These are phyloP conservation scores for Hystrix brachyura DNA, from an alignment of 2,113 vertebrate genomes.

Conservation along the genomic window DNA sequence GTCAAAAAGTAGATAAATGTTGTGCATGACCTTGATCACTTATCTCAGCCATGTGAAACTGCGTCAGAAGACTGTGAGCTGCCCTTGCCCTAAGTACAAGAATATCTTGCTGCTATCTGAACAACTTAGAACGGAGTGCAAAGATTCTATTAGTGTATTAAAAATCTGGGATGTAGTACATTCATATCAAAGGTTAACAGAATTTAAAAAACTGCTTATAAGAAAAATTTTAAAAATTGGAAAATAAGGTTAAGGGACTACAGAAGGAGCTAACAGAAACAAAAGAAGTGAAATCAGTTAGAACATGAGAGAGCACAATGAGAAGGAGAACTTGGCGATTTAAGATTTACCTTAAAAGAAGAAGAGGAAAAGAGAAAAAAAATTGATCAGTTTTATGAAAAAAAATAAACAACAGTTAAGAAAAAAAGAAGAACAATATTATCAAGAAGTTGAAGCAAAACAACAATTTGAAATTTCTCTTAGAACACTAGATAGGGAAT, in stretches of 20 bases:
- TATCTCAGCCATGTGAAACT: conserved; percentile 93
- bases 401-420: conserved; percentile 91
- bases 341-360: conserved; percentile 94
- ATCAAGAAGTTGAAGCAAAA: conserved; percentile 90
- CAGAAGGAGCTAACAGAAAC: conserved; percentile 89
- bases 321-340: conserved; percentile 90
- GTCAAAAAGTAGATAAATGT: conserved; percentile 72
- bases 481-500: conserved; percentile 92
- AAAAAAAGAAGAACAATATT: conserved; percentile 92
- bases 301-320: conserved; percentile 91
- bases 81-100: conserved; percentile 87
- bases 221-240: conserved; percentile 90
- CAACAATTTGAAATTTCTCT: conserved; percentile 92
- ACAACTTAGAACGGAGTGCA: conserved; percentile 89
- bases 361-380: conserved; percentile 94
- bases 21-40: conserved; percentile 91
- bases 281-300: conserved; percentile 89
- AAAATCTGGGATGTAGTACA: conserved; percentile 94
- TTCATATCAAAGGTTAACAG: conserved; percentile 92
- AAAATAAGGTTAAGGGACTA: conserved; percentile 87
- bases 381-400: conserved; percentile 90
- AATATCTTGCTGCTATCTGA: conserved; percentile 91
- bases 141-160: conserved; percentile 92
- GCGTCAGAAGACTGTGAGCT: conserved; percentile 90
- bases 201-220: conserved; percentile 88